These are phyloP conservation scores for Seira ritae DNA, from an alignment of 2,888 invertebrate genomes.

Conservation along the genomic window DNA sequence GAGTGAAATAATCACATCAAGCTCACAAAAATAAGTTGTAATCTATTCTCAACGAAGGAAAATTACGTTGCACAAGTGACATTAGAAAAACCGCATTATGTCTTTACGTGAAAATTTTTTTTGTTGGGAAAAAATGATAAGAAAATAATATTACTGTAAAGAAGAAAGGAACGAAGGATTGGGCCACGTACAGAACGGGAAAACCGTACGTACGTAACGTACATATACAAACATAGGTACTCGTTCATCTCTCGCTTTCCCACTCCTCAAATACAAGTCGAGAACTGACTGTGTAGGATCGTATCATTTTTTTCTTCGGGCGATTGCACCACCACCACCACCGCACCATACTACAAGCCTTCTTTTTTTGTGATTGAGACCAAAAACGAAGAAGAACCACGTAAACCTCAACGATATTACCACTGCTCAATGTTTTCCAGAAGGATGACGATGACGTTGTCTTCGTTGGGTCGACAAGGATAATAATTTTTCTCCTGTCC, in stretches of 20 bases:
- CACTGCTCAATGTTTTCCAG: not conserved
- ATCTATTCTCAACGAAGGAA: conserved; percentile 1
- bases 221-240: no score
- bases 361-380: no score
- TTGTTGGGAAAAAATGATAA: conserved; percentile 35
- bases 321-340: conserved; percentile 21
- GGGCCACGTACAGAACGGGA: not conserved
- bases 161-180: not conserved
- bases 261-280: not conserved
- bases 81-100: conserved; percentile 64
- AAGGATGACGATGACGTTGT: not conserved
- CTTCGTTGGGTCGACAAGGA: not conserved
- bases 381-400: not conserved
- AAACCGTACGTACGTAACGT: no score
- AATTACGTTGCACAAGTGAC: conserved; percentile 31
- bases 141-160: no score
- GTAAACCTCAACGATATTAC: not conserved
- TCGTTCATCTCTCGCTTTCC: not conserved
- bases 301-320: conserved; percentile 18
- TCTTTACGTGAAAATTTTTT: conserved; percentile 52
- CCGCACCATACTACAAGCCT: not conserved
- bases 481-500: not conserved
- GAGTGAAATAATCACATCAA: conserved; percentile 69
- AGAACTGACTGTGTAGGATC: not conserved
- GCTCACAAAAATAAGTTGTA: conserved; percentile 42